A percentile compares a stretch with the other conserved stretches of the same genome.
Evolutionary conservation across 2,113 vertebrate species (phyloP).

Genomic region (Leucopsar rothschildi): DNA sequence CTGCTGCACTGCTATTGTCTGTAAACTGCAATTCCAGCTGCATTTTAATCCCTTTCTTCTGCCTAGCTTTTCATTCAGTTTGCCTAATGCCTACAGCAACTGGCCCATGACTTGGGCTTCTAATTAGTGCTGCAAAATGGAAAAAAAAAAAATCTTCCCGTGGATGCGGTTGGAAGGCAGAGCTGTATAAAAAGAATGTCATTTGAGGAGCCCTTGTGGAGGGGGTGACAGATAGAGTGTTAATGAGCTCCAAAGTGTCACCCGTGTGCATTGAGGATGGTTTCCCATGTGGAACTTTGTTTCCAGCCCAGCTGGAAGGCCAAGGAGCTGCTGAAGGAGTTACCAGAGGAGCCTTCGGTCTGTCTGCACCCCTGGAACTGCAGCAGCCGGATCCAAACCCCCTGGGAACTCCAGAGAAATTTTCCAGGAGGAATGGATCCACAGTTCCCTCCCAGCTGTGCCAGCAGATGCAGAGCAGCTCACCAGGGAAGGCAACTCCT

Average conservation of each 20-base stretch:
- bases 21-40: neutral
- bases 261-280: fast-evolving
- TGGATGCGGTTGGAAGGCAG: neutral
- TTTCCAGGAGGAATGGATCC: neutral
- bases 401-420: neutral
- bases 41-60: neutral
- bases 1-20: neutral
- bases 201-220: neutral
- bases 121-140: neutral
- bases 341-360: neutral
- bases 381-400: neutral
- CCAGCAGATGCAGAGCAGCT: neutral
- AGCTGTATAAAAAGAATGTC: fast-evolving
- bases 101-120: neutral
- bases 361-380: neutral
- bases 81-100: neutral
- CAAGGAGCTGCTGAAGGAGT: neutral
- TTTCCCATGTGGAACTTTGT: neutral
- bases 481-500: neutral
- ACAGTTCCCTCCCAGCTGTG: neutral
- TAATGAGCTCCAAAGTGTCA: neutral
- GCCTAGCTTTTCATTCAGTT: neutral
- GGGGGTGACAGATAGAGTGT: fast-evolving
- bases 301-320: neutral
- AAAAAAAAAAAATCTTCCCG: neutral